These are phyloP conservation scores for Galago senegalensis DNA, from an alignment of 2,797 vertebrate genomes.

Conservation along the genomic window DNA sequence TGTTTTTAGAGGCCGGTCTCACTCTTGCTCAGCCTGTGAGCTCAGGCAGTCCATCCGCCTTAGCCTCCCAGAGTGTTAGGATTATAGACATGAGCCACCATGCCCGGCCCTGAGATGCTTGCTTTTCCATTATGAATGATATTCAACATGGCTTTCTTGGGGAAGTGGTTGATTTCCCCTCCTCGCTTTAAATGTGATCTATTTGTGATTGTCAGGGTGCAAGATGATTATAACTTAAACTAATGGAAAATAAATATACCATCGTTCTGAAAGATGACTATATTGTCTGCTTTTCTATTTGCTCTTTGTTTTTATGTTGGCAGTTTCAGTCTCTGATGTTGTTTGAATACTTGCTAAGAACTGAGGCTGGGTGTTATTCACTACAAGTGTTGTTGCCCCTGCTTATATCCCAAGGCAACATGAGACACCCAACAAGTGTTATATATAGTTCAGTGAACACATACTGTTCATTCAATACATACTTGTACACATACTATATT, in stretches of 20 bases:
- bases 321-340: slow-evolving; percentile 39
- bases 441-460: slow-evolving; percentile 62
- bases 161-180: background rate
- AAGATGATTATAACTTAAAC: slow-evolving; percentile 50
- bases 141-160: slow-evolving; percentile 9
- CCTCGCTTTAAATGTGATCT: slow-evolving; percentile 35
- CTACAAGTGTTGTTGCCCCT: slow-evolving; percentile 21
- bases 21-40: too few species aligned
- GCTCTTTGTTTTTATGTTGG: slow-evolving; percentile 50
- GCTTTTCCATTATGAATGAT: background rate
- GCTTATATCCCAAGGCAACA: slow-evolving; percentile 28
- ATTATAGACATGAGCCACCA: too few species aligned
- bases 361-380: background rate
- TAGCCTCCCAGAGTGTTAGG: too few species aligned
- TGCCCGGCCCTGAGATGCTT: too few species aligned
- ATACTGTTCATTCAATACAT: slow-evolving; percentile 72
- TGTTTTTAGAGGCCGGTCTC: too few species aligned
- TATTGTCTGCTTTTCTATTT: slow-evolving; percentile 38
- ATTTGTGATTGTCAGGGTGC: slow-evolving; percentile 38
- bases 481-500: slow-evolving; percentile 40
- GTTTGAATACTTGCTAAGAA: slow-evolving; percentile 59
- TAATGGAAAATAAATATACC: slow-evolving; percentile 56
- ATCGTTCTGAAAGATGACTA: slow-evolving; percentile 12
- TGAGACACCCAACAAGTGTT: slow-evolving; percentile 24
- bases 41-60: too few species aligned